A percentile compares a stretch with the other conserved stretches of the same genome.
Conservation (phyloP, 2,888 invertebrate genomes). For the Stomorhina lunata region DNA sequence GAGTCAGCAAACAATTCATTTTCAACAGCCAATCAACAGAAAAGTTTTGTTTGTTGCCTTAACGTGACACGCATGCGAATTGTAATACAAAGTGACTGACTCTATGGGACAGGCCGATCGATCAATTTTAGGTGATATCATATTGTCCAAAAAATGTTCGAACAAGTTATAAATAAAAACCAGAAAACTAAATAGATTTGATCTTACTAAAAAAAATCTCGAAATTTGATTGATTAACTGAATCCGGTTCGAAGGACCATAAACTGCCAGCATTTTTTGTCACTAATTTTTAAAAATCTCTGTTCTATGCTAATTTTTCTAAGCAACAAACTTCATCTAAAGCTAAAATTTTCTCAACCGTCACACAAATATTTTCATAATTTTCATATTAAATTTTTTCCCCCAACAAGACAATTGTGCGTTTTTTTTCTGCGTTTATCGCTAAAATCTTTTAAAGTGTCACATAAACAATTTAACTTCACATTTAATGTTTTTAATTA, state of each 20-base stretch:
- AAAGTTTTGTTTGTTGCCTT: slow-evolving; percentile 30
- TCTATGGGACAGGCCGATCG: slow-evolving; percentile 10
- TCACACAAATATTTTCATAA: too few species aligned
- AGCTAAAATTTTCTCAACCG: too few species aligned
- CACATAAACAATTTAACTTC: slow-evolving; percentile 54
- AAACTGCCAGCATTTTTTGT: too few species aligned
- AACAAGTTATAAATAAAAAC: too few species aligned
- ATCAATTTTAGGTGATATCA: slow-evolving; percentile 39
- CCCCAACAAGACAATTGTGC: not conserved
- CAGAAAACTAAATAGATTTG: too few species aligned
- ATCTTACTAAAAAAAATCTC: too few species aligned
- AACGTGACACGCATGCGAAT: slow-evolving; percentile 61
- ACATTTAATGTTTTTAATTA: slow-evolving; percentile 52
- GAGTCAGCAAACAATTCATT: slow-evolving; percentile 25
- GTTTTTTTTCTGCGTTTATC: not conserved
- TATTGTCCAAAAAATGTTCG: slow-evolving; percentile 23
- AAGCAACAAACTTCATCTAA: too few species aligned
- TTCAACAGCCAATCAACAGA: slow-evolving; percentile 56
- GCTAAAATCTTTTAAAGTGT: slow-evolving; percentile 46
- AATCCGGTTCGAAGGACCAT: too few species aligned
- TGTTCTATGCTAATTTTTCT: too few species aligned
- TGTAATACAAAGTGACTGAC: not conserved
- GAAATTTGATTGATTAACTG: too few species aligned
- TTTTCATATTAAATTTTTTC: too few species aligned
- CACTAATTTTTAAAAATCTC: too few species aligned